Evolutionary conservation across 1,140 invertebrate species (phyloP).

Genomic region (Mylabris phalerata): DNA sequence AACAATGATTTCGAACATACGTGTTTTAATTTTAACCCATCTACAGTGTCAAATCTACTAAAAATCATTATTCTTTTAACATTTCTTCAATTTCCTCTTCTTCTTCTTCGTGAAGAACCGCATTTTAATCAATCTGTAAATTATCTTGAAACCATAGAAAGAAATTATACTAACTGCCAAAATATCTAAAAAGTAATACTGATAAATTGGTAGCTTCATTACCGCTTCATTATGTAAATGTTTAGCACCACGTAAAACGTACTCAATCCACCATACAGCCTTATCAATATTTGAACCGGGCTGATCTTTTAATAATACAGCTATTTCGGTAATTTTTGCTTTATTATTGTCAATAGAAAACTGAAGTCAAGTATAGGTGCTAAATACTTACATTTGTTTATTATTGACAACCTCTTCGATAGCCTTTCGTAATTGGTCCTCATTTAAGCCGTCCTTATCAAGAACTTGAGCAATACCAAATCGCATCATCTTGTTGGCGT

Average conservation of each 20-base stretch:
- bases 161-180: background rate
- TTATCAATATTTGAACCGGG: conserved; percentile 37
- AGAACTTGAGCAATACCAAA: conserved; percentile 26
- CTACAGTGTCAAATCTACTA: no score
- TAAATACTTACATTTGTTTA: background rate
- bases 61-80: background rate
- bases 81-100: no score
- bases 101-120: no score
- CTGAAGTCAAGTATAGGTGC: no score
- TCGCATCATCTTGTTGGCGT: conserved; percentile 20
- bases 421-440: conserved; percentile 14
- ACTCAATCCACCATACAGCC: conserved; percentile 48
- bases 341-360: conserved; percentile 7
- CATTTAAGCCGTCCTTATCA: conserved; percentile 12
- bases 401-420: conserved; percentile 22
- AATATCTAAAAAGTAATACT: conserved; percentile 42
- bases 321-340: background rate
- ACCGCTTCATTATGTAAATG: conserved; percentile 34
- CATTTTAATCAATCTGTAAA: no score
- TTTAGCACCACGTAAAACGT: conserved; percentile 44
- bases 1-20: no score
- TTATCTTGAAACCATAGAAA: background rate
- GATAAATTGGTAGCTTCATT: conserved; percentile 36
- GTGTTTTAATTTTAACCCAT: no score
- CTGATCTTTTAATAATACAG: conserved; percentile 32